Base-by-base conservation (phyloP, 2,888 invertebrate genomes). In the Perdita meconis region DNA sequence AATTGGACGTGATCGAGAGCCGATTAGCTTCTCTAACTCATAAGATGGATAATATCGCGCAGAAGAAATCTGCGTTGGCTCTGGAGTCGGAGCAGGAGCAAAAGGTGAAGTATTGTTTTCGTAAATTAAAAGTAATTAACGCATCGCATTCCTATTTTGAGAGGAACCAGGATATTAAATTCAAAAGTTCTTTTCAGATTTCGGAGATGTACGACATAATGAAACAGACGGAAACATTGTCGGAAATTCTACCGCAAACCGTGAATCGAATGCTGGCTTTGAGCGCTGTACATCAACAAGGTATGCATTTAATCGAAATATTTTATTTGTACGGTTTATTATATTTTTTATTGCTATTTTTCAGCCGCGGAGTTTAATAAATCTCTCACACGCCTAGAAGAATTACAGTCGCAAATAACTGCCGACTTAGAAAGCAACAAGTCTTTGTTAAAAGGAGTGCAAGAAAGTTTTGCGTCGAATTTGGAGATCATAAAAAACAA, bases 281-380 rank as follows among this genome's bases (percentile, higher is more conserved):
- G 2, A 97, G 97, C 92, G 95, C 96, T 2, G 93, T 99, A 5
- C 98, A 99, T 90, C 96, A 96, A 92, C 97, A 98, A 95, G 98
- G 98, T 97, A 92, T 91, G 78, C 68, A 47, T 69, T 64, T 51
- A 53, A 61, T 61, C 77, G 63, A 60, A 34, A 40, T 24, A 59
- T 64, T 73, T 81, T 56, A 26, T 22, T 50, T 5, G 24, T 47
- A 56, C 68, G 34, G 24, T 72, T 57, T 70, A n/a, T n/a, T n/a
- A n/a, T n/a, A n/a, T n/a, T n/a, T 26, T n/a, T 57, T 71, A n/a
- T n/a, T 66, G 53, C 1, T 34, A 36, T 65, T 66, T 80, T 75
- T 68, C 93, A 98, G 98, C 98, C 72, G 95, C 96, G 83, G 97
- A 97, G 92, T 97, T 98, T 89, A 95, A 96, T 61, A 97, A 96